These are phyloP conservation scores for Platorchestia sp. DNA, from an alignment of 1,140 invertebrate species.

Conservation along the genomic window DNA sequence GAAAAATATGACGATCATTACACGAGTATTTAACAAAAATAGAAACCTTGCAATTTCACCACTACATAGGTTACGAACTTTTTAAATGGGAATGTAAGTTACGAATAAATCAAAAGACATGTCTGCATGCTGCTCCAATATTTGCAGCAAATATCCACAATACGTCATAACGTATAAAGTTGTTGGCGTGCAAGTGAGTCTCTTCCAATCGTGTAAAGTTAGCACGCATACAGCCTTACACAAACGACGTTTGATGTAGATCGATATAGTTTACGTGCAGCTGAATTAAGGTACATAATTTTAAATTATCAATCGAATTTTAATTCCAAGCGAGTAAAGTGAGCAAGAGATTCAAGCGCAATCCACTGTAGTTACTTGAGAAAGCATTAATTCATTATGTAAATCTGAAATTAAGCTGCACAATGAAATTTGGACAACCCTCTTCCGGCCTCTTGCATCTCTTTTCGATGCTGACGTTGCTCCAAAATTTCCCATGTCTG, in stretches of 20 bases:
- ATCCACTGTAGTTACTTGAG: too few species aligned
- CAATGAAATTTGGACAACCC: not conserved
- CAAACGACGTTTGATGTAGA: too few species aligned
- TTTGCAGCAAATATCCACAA: not conserved
- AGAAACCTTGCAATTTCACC: not conserved
- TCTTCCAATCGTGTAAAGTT: too few species aligned
- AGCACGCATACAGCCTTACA: too few species aligned
- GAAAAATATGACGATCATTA: not conserved
- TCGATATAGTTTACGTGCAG: too few species aligned
- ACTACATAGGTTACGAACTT: not conserved
- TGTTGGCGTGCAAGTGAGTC: not conserved
- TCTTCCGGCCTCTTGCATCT: not conserved
- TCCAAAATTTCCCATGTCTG: not conserved
- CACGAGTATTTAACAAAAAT: not conserved
- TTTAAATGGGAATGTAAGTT: not conserved
- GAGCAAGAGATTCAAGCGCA: too few species aligned
- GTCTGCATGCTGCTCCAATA: not conserved
- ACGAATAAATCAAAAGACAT: not conserved
- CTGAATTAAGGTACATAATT: too few species aligned
- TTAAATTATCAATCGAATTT: too few species aligned
- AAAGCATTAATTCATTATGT: not conserved
- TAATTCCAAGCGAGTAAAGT: too few species aligned
- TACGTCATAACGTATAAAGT: not conserved
- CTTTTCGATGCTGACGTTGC: not conserved
- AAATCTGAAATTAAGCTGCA: not conserved